Evolutionary conservation across 1,140 invertebrate species (phyloP), one percentile per base, ranked within the genome.

Genomic region (Notospermus geniculatus): DNA sequence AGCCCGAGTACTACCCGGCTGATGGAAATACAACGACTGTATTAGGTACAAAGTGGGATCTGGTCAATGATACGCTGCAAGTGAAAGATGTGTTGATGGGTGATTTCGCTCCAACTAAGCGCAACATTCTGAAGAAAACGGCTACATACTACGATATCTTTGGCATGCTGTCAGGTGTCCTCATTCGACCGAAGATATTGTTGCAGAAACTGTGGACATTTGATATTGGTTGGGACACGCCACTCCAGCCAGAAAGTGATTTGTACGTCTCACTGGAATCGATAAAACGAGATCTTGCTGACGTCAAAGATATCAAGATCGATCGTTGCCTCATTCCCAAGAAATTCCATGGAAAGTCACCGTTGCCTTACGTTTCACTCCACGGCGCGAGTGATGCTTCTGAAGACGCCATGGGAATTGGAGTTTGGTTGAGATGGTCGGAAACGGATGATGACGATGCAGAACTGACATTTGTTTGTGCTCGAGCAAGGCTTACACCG

Each of bases 391-490:
- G 39, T 43, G 39, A 43, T 43, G 39, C 39, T 43, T 43, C 39
- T 43, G 39, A 43, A 43, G 39, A 43, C 19, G 39, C 39, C 39
- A 43, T 43, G 39, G 39, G 39, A 11, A 43, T 43, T 13, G 39
- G 39, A 11, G 19, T 43, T 19, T 43, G 39, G 39, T 19, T 43
- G 11, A 43, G 39, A 43, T 43, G 39, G 39, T 43, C 39, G 11
- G 39, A 43, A 11, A 43, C 11, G 19, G 39, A 13, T 11, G 19
- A 43, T 19, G 39, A 43, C 39, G 11, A 19, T 11, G 39, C 19
- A 43, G 39, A 43, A 43, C 39, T 43, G 11, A 13, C 39, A 43
- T 43, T 43, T 43, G 39, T 43, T 13, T 43, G 39, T 43, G 39
- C 39, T 11, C 11, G 39, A 43, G 39, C 39, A 43, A 43, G 39